Evolutionary conservation across 2,888 invertebrate species (phyloP).

Genomic region (Sycophila texana): DNA sequence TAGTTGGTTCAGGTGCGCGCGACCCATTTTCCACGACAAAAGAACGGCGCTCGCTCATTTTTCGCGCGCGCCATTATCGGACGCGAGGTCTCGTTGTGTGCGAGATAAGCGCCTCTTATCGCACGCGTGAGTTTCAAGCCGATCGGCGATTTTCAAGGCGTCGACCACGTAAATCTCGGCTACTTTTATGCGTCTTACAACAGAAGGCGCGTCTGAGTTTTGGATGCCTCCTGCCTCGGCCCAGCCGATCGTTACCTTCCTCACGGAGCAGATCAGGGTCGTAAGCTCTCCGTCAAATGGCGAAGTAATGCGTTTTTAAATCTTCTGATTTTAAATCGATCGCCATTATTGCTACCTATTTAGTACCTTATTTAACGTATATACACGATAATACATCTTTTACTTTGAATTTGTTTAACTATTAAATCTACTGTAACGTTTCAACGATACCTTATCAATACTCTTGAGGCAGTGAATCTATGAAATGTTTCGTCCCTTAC

Average conservation of each 20-base stretch:
- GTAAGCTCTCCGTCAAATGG: slow-evolving; percentile 31
- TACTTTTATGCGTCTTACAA: neutral
- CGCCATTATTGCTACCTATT: too few species aligned
- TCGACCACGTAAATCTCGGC: slow-evolving; percentile 23
- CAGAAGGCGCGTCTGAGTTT: neutral
- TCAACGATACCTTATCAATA: too few species aligned
- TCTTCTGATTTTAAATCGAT: too few species aligned
- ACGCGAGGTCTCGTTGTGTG: neutral
- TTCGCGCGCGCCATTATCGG: neutral
- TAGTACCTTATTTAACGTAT: too few species aligned
- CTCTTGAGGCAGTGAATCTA: too few species aligned
- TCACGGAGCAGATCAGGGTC: neutral
- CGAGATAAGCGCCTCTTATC: neutral
- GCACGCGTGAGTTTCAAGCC: neutral
- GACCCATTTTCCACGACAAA: slow-evolving; percentile 10
- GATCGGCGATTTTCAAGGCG: slow-evolving; percentile 22
- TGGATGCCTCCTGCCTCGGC: neutral
- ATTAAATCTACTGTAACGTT: too few species aligned
- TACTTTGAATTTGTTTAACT: too few species aligned
- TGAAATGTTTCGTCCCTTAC: too few species aligned
- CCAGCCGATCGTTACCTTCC: neutral
- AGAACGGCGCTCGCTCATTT: neutral
- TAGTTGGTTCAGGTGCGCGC: slow-evolving; percentile 9
- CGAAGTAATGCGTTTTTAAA: neutral
- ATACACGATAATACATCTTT: too few species aligned